Base-by-base conservation (phyloP, 2,797 vertebrate species). In the Karalla daura region DNA sequence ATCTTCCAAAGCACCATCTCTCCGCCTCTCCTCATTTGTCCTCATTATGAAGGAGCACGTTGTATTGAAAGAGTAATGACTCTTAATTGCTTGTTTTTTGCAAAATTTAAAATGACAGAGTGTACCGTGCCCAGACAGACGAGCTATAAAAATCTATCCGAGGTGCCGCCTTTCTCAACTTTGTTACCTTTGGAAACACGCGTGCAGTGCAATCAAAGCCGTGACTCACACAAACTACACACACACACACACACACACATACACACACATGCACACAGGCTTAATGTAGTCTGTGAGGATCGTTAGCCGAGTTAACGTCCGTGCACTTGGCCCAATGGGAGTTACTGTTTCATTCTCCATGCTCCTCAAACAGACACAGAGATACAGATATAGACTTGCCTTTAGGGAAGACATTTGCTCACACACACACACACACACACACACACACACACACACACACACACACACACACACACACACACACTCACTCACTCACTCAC, bases 251-350 rank as follows among this genome's bases (percentile, higher is more conserved):
- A 46, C 40, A 46, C 54, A 4, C 62, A 43, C 43, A 32, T 39
- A 33, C 53, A 52, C 30, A 28, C 35, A 59, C 27, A 54, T 30
- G 40, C 49, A 18, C 49, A 47, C 25, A 6, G 44, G 33, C 71
- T 53, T 85, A 81, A 88, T 85, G 84, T 63, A 33, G 68, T 80
- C 86, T 77, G 74, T 74, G 74, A 65, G 89, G 86, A 81, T 91
- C 87, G 65, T 92, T 92, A 89, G 88, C 64, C 7, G 70, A 92
- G 88, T 89, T 91, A 90, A 91, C 80, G 90, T 90, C 88, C 75
- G 13, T 88, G 79, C 79, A 75, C 74, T 82, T 27, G 79, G 76
- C 76, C 83, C 79, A 52, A 54, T 85, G 81, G 84, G 85, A 87
- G 63, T 47, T 56, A 66, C 70, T 73, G 59, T 84, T 84, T 82